Percentiles rank a stretch among this genome's conserved stretches.
phyloP scores from a whole-genome alignment of 2,113 vertebrate genomes.

The Leucopsar rothschildi region DNA sequence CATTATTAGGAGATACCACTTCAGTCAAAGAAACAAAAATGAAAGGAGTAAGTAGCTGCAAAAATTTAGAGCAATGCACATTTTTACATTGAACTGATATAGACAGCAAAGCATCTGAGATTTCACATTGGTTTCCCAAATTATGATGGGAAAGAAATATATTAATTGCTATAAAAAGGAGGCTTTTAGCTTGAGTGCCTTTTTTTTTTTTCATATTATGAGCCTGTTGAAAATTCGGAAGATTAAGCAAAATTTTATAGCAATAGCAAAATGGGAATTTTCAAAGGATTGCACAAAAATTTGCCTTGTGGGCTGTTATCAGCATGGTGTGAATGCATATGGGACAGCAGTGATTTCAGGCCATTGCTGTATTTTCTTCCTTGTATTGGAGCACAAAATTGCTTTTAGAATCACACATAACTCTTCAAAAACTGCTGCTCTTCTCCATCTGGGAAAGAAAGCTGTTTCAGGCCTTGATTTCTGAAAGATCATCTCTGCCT shows the following conservation, averaged over 20 bases:
- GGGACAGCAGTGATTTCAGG: background rate
- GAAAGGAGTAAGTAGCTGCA: background rate
- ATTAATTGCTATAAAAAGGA: slow-evolving; percentile 1
- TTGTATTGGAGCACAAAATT: background rate
- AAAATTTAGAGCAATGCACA: background rate
- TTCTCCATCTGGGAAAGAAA: background rate
- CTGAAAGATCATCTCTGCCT: slow-evolving; percentile 26
- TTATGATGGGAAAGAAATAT: background rate
- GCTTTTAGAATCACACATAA: background rate
- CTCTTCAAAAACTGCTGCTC: background rate
- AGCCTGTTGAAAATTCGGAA: background rate
- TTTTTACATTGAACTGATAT: background rate
- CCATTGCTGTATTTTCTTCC: background rate
- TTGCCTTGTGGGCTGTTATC: background rate
- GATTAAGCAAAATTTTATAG: background rate
- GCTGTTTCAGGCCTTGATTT: background rate
- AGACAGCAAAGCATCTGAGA: background rate
- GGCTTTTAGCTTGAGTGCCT: background rate
- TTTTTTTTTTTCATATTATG: background rate
- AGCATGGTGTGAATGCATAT: background rate
- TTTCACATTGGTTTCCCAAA: background rate
- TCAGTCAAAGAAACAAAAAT: background rate
- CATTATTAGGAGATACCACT: background rate
- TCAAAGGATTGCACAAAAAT: background rate
- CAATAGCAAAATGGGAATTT: background rate